Percentiles rank a stretch among this genome's conserved stretches.
Evolutionary conservation across 2,797 vertebrate genomes (phyloP).

Genomic region (Pseudomugil gertrudae): DNA sequence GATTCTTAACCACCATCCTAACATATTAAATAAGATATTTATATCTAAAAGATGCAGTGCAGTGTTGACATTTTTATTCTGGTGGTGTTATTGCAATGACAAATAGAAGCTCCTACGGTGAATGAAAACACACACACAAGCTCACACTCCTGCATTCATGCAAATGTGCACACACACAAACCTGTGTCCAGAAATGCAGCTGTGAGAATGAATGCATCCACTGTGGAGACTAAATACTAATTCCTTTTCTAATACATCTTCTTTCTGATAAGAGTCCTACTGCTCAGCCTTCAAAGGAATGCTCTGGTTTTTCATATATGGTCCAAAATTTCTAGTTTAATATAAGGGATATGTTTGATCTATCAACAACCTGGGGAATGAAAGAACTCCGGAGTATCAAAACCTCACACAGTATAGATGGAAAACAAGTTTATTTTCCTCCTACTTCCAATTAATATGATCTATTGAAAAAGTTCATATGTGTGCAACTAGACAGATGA

Average conservation of each 20-base stretch:
- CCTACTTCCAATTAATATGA: slow-evolving; percentile 65
- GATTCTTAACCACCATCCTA: slow-evolving; percentile 33
- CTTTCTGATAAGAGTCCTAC: slow-evolving; percentile 40
- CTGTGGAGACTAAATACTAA: slow-evolving; percentile 73
- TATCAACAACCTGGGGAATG: slow-evolving; percentile 10
- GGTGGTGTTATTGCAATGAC: slow-evolving; percentile 73
- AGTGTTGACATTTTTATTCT: slow-evolving; percentile 69
- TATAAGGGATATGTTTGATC: slow-evolving; percentile 10
- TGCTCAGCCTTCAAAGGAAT: slow-evolving; percentile 40
- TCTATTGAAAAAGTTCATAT: slow-evolving; percentile 48
- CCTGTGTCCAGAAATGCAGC: slow-evolving; percentile 76
- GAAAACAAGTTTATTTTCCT: slow-evolving; percentile 41
- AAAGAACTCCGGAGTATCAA: slow-evolving; percentile 16
- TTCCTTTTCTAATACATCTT: slow-evolving; percentile 66
- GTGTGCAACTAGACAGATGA: slow-evolving; percentile 34
- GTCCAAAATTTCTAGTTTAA: slow-evolving; percentile 15
- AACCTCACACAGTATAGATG: slow-evolving; percentile 21
- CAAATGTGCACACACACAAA: slow-evolving; percentile 35
- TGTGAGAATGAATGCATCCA: slow-evolving; percentile 81
- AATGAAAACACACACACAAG: slow-evolving; percentile 43
- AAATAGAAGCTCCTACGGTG: slow-evolving; percentile 59
- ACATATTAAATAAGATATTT: slow-evolving; percentile 51
- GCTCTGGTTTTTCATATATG: slow-evolving; percentile 17
- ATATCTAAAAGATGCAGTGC: slow-evolving; percentile 48
- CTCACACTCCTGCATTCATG: slow-evolving; percentile 22